phyloP scores from a whole-genome alignment of 2,888 invertebrate species.

The Euspilapteryx auroguttella region DNA sequence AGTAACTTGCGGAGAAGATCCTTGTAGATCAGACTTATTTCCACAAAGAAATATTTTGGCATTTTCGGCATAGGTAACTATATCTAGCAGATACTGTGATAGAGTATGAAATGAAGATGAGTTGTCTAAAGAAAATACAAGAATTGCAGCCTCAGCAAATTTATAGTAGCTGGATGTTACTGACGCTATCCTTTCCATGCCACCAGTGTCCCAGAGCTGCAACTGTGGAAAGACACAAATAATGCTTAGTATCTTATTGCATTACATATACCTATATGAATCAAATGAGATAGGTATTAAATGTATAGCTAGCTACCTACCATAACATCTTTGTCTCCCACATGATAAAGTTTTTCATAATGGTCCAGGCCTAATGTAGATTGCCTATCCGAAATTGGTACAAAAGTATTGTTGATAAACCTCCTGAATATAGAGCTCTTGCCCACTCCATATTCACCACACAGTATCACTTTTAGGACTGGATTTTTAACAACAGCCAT shows the following conservation, averaged over 20 bases:
- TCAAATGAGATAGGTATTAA: too few relatives aligned
- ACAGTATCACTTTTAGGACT: conserved; percentile 89
- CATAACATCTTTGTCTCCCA: conserved; percentile 77
- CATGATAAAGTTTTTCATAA: conserved; percentile 77
- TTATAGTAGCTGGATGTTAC: conserved; percentile 95
- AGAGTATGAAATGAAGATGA: conserved; percentile 89
- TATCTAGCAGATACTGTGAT: conserved; percentile 90
- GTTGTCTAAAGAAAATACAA: conserved; percentile 90
- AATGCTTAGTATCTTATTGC: too few relatives aligned
- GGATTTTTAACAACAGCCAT: conserved; percentile 86
- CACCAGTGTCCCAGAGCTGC: conserved; percentile 95
- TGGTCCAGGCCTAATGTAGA: conserved; percentile 92
- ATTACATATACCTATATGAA: too few relatives aligned
- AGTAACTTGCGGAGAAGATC: conserved; percentile 73
- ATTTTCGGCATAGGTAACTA: conserved; percentile 92
- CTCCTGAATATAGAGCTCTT: conserved; percentile 92
- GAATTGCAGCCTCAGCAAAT: conserved; percentile 91
- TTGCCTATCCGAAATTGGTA: conserved; percentile 78
- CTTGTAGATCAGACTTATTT: conserved; percentile 84
- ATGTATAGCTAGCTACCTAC: too few relatives aligned
- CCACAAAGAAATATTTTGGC: conserved; percentile 95
- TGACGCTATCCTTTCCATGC: conserved; percentile 94
- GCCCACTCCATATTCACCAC: conserved; percentile 95
- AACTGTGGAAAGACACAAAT: conserved; percentile 72
- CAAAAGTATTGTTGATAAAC: conserved; percentile 87